Percentiles rank a stretch among this genome's conserved stretches.
phyloP scores from a whole-genome alignment of 2,888 invertebrate genomes.

The Pegoplata infirma region DNA sequence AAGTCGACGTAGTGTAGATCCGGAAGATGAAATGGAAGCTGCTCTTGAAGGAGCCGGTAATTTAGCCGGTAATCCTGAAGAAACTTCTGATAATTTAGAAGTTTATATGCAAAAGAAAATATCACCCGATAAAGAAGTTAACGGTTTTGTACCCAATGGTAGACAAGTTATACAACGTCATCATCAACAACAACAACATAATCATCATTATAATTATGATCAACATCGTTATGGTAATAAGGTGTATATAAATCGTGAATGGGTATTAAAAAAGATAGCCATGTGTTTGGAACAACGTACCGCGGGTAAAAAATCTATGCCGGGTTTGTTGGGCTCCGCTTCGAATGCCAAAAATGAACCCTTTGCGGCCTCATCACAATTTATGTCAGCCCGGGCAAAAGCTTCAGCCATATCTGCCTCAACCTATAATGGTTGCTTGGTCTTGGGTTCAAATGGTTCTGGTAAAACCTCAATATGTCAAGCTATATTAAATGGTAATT shows the following conservation, averaged over 20 bases:
- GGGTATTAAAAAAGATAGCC: constrained; percentile 96
- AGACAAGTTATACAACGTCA: constrained; percentile 1
- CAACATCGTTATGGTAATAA: constrained; percentile 59
- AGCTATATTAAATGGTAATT: constrained; percentile 80
- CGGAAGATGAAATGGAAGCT: constrained; percentile 66
- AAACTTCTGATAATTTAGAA: constrained; percentile 75
- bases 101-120: constrained; percentile 76
- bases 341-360: constrained; percentile 56
- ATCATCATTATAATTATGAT: constrained; percentile 23
- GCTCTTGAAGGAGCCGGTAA: constrained; percentile 61
- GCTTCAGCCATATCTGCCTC: constrained; percentile 73
- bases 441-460: constrained; percentile 94
- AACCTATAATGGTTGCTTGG: constrained; percentile 87
- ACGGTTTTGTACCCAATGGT: constrained; percentile 68
- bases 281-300: constrained; percentile 94
- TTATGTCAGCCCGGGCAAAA: constrained; percentile 73
- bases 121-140: constrained; percentile 77
- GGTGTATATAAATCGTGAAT: constrained; percentile 84
- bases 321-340: constrained; percentile 65
- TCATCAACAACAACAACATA: constrained; percentile 20
- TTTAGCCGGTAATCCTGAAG: constrained; percentile 63
- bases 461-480: constrained; percentile 95
- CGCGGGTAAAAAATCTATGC: constrained; percentile 83
- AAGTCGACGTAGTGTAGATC: constrained; percentile 63
- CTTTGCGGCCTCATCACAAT: constrained; percentile 66